Evolutionary conservation across 2,797 vertebrate genomes (phyloP).

Genomic region (Rhodeus uyekii): DNA sequence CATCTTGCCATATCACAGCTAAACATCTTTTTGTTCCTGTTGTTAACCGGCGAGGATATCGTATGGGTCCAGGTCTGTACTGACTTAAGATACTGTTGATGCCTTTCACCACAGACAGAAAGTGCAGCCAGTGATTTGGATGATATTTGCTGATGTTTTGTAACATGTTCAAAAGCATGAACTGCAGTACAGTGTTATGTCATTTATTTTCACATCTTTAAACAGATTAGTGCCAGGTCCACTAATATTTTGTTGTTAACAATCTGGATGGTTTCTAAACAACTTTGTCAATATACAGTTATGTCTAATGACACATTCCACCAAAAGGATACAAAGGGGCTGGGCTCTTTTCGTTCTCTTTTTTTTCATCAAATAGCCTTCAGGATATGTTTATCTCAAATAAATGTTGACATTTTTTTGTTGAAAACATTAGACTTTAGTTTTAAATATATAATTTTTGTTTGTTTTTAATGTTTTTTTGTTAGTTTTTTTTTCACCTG

Average conservation of each 20-base stretch:
- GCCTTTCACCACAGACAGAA: neutral
- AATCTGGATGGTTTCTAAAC: neutral
- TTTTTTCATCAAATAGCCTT: neutral
- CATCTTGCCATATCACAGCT: slow-evolving; percentile 46
- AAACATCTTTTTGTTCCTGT: slow-evolving; percentile 43
- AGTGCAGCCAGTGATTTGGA: neutral
- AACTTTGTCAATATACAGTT: neutral
- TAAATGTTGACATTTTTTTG: neutral
- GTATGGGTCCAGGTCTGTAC: slow-evolving; percentile 27
- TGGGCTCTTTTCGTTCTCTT: neutral
- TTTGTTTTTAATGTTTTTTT: too few species aligned
- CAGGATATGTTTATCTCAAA: neutral
- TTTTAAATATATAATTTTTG: too few species aligned
- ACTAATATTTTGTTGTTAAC: neutral
- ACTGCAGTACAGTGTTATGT: neutral
- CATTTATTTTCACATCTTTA: neutral
- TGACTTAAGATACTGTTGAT: neutral
- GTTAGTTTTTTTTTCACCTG: too few species aligned
- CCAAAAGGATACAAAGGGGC: neutral
- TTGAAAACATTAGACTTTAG: too few species aligned
- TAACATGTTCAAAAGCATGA: neutral
- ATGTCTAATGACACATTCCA: neutral
- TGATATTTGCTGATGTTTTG: slow-evolving; percentile 21
- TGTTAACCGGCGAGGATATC: slow-evolving; percentile 12
- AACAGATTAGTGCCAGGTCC: neutral